A percentile compares a stretch with the other conserved stretches of the same genome.
phyloP scores from a whole-genome alignment of 2,797 vertebrate genomes.

The Todus mexicanus region DNA sequence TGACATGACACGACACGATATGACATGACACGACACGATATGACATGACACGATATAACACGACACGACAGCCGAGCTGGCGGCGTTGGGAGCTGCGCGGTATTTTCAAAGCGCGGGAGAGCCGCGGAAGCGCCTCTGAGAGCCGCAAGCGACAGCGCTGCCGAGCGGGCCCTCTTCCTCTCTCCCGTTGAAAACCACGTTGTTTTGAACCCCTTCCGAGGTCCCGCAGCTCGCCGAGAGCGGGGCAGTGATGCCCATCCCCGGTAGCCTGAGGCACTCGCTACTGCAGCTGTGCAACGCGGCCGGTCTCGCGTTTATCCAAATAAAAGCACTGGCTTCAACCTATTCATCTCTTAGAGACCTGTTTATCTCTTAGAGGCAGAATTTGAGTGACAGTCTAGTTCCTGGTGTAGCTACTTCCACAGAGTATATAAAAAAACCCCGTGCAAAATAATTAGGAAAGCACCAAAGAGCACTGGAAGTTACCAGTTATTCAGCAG shows the following conservation, averaged over 20 bases:
- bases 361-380: neutral
- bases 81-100: neutral
- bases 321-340: neutral
- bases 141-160: neutral
- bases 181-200: accelerated
- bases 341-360: too few species aligned
- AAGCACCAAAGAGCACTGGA: neutral
- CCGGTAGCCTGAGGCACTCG: neutral
- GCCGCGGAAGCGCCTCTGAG: neutral
- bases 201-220: neutral
- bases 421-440: neutral
- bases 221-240: neutral
- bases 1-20: too few species aligned
- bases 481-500: neutral
- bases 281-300: neutral
- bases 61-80: neutral
- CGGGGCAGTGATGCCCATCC: neutral
- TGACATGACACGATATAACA: too few species aligned
- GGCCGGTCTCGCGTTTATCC: neutral
- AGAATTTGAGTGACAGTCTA: neutral
- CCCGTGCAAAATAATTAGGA: neutral
- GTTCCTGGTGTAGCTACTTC: neutral
- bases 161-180: accelerated
- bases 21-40: too few species aligned
- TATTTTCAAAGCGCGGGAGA: neutral